These are phyloP conservation scores for Rhodophaea formosa DNA, from an alignment of 2,888 invertebrate genomes.

Conservation along the genomic window DNA sequence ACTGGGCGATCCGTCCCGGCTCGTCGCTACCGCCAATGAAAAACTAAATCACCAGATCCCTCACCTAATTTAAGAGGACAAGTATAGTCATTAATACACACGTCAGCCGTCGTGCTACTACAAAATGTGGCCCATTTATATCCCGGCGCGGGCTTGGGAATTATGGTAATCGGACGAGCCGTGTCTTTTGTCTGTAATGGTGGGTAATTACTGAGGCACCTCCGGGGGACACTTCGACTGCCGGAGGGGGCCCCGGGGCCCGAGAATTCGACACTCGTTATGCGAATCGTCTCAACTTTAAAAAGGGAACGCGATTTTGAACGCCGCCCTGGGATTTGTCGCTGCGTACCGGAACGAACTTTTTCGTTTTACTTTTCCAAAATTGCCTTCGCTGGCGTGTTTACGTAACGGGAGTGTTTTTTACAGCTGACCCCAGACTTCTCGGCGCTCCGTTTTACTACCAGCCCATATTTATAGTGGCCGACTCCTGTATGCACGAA, in stretches of 20 bases:
- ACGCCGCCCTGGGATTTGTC: constrained; percentile 67
- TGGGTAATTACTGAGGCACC: constrained; percentile 77
- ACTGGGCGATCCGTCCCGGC: constrained; percentile 39
- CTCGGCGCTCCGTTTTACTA: constrained; percentile 45
- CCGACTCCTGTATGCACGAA: constrained; percentile 51
- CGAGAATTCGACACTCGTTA: constrained; percentile 79
- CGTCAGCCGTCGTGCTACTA: constrained; percentile 77
- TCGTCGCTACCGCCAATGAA: constrained; percentile 58
- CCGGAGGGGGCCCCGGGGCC: constrained; percentile 59
- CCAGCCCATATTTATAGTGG: constrained; percentile 52
- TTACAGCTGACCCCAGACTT: constrained; percentile 44
- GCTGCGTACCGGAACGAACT: constrained; percentile 54
- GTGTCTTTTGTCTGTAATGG: constrained; percentile 81
- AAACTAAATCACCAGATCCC: constrained; percentile 77
- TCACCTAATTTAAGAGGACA: constrained; percentile 79
- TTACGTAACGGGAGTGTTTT: constrained; percentile 43
- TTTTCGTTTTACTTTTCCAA: constrained; percentile 49
- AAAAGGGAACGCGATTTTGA: constrained; percentile 77
- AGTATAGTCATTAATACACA: constrained; percentile 80
- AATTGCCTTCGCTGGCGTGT: constrained; percentile 49
- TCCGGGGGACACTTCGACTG: constrained; percentile 72
- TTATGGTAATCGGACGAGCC: constrained; percentile 80
- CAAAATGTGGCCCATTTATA: constrained; percentile 80
- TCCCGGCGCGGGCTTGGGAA: constrained; percentile 73
- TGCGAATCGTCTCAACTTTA: constrained; percentile 78